phyloP scores from a whole-genome alignment of 1,140 invertebrate genomes.

The Apis mellifera region Amel_HAv3.1 CM009943.2:6125001-6125500 shows the following conservation, averaged over 20 bases:
- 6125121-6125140: not conserved
- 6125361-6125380: not conserved
- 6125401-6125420: not conserved
- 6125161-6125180: constrained; percentile 34
- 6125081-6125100: constrained; percentile 24
- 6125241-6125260: constrained; percentile 61
- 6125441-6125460: too few relatives aligned
- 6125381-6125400: too few relatives aligned
- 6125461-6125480: too few relatives aligned
- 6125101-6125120: not conserved
- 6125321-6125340: not conserved
- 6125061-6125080: not conserved
- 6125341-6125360: not conserved
- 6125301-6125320: constrained; percentile 46
- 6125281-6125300: constrained; percentile 29
- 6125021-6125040: constrained; percentile 35
- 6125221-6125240: constrained; percentile 57
- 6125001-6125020: not conserved
- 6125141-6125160: constrained; percentile 24
- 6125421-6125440: not conserved
- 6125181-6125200: constrained; percentile 49
- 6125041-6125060: not conserved
- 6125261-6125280: constrained; percentile 29
- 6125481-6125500: too few relatives aligned
- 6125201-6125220: constrained; percentile 58